Evolutionary conservation across 2,113 vertebrate genomes (phyloP), one percentile per base, ranked within the genome.

Genomic region (Ophthalmolycus amberensis): DNA sequence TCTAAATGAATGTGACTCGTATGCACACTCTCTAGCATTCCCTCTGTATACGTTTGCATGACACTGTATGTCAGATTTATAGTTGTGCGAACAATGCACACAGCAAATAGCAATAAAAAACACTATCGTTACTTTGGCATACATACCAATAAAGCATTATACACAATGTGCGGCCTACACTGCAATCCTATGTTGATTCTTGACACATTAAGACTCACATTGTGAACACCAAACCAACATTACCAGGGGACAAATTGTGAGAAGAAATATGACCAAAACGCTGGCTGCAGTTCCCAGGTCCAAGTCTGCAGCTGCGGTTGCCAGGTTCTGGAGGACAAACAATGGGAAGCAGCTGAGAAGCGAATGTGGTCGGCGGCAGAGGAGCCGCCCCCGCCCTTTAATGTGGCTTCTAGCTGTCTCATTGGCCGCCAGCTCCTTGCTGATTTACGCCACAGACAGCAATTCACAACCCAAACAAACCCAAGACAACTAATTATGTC

Each of bases 381-480:
- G 48, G 83, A 82, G 80, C 54, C 63, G 44, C 59, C 79, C 62
- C 68, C 59, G 71, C 64, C 63, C 82, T 92, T 90, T 93, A 77
- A 94, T 92, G 88, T 93, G 90, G 90, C 77, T 87, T 80, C 14
- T n/a, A 65, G 75, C 86, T 84, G 85, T 88, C 88, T 90, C 85
- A 52, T 67, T 83, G 84, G 80, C 87, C 25, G 88, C 89, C 85
- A 90, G 64, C 79, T 85, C 68, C 82, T 72, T 42, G n/a, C 78
- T 91, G 88, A 92, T 94, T 92, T 92, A 92, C 86, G 90, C 90
- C 80, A 77, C 88, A 81, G 87, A 25, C 85, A 73, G 70, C 78
- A 75, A 88, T 78, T 84, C 79, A 84, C 69, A 80, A 85, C 65
- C 82, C 66, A 87, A 92, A 92, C 85, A 91, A 86, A 81, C 85